phyloP scores from a whole-genome alignment of 2,113 vertebrate species.

The Corythaeola cristata region DNA sequence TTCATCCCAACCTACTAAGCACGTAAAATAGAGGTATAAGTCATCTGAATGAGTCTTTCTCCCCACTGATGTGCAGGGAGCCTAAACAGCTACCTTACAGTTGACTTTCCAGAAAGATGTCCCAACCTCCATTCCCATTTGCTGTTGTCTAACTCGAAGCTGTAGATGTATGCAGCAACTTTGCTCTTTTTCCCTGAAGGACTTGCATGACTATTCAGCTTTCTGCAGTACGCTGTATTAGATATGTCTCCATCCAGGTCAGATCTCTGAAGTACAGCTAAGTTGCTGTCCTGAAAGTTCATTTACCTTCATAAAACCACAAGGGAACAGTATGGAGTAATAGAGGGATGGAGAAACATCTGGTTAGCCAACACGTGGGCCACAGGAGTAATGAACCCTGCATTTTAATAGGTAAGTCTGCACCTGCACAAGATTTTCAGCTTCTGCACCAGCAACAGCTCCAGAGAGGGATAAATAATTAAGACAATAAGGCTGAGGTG shows the following conservation, averaged over 20 bases:
- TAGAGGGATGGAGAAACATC: conserved; percentile 21
- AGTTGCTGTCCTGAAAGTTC: conserved; percentile 6
- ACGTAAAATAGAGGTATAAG: background rate
- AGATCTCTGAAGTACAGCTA: background rate
- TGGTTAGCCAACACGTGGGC: background rate
- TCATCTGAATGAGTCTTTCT: background rate
- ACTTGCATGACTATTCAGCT: background rate
- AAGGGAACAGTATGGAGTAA: background rate
- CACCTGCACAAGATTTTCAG: conserved; percentile 56
- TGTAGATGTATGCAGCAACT: background rate
- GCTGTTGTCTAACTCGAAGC: background rate
- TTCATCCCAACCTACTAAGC: background rate
- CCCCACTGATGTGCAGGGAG: background rate
- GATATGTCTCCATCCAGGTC: background rate
- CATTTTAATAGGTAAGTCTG: conserved; percentile 37
- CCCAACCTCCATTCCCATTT: background rate
- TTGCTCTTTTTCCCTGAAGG: background rate
- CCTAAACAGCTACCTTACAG: background rate
- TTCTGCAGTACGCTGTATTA: background rate
- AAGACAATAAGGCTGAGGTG: conserved; percentile 37
- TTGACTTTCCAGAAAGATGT: background rate
- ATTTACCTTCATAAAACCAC: background rate
- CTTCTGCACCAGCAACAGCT: conserved; percentile 49
- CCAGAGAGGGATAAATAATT: conserved; percentile 60
- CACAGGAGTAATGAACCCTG: conserved; percentile 29